Base-by-base conservation (phyloP, 2,113 vertebrate genomes). In the Barnardius zonarius region DNA sequence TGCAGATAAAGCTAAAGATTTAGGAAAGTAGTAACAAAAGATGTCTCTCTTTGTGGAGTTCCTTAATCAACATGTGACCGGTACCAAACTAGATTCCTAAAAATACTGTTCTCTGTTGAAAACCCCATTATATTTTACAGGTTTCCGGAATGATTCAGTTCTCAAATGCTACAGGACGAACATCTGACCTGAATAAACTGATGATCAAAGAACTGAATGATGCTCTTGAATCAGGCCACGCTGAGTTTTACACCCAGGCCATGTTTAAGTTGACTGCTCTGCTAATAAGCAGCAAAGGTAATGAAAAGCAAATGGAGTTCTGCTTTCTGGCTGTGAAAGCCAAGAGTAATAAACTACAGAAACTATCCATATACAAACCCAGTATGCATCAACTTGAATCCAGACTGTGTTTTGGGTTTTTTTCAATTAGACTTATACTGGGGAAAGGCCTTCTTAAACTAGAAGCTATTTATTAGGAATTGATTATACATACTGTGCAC, bases 251-350 rank as follows among this genome's bases (percentile, higher is more conserved):
- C 93, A 99, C 99, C 1, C 99, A 99, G 97, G 97, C 98, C 94
- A 99, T 99, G 99, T 99, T 99, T 98, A 99, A 99, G 94, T 97
- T 99, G 97, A 98, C 99, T 0, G 99, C 99, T 10, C 97, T 99
- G 96, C 98, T 99, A 33, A 99, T 99, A 95, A 99, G 98, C 85
- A 99, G 98, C 96, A 99, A 98, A 98, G 99, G 99, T 99, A 96
- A 98, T 82, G 30, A 59, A 91, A 82, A 62, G 10, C 57, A 88
- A 84, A 74, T 77, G 61, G 31, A 63, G 19, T 83, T 93, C 62
- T 73, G 37, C 49, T 79, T 76, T 83, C 17, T 91, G 67, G 25
- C 2, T 11, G 22, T 85, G 69, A 85, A 84, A 87, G 77, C 62
- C n/a, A 55, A 27, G 57, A 52, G 51, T 57, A 82, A 75, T 69